A percentile compares a stretch with the other conserved stretches of the same genome.
These are phyloP conservation scores for Epinotia ramella DNA, from an alignment of 2,888 invertebrate genomes.

Conservation along the genomic window DNA sequence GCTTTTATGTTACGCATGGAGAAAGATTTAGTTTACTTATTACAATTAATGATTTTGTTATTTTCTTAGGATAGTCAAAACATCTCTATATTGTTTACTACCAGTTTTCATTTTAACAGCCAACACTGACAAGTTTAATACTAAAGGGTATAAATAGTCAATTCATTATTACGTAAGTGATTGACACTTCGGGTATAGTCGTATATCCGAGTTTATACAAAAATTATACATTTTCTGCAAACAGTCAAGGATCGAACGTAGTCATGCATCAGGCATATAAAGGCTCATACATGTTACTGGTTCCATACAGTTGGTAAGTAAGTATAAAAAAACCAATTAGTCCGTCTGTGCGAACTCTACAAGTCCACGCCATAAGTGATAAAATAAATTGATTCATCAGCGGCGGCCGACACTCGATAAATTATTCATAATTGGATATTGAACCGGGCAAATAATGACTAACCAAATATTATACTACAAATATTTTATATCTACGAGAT, in stretches of 20 bases:
- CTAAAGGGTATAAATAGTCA: no score
- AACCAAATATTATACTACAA: slow-evolving; percentile 12
- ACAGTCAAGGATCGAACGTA: background rate
- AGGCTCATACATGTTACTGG: background rate
- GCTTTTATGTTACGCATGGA: no score
- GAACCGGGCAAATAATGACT: slow-evolving; percentile 24
- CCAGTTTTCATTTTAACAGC: no score
- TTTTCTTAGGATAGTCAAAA: no score
- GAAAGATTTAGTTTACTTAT: no score
- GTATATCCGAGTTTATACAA: background rate
- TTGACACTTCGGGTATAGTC: no score
- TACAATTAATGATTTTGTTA: no score
- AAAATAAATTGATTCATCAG: slow-evolving; percentile 28
- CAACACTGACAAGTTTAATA: no score
- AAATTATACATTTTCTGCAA: background rate
- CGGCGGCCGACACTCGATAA: slow-evolving; percentile 19
- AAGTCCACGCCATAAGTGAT: slow-evolving; percentile 17
- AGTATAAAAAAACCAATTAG: slow-evolving; percentile 14
- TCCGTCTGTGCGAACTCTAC: slow-evolving; percentile 1
- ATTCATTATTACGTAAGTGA: no score
- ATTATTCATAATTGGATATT: slow-evolving; percentile 38
- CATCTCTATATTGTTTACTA: no score
- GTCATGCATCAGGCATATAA: slow-evolving; percentile 5
- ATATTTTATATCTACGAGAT: background rate
- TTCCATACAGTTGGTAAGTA: background rate